Percentiles rank a stretch among this genome's conserved stretches.
These are phyloP conservation scores for Clarias platycephalus DNA, from an alignment of 2,797 vertebrate genomes.

Conservation along the genomic window DNA sequence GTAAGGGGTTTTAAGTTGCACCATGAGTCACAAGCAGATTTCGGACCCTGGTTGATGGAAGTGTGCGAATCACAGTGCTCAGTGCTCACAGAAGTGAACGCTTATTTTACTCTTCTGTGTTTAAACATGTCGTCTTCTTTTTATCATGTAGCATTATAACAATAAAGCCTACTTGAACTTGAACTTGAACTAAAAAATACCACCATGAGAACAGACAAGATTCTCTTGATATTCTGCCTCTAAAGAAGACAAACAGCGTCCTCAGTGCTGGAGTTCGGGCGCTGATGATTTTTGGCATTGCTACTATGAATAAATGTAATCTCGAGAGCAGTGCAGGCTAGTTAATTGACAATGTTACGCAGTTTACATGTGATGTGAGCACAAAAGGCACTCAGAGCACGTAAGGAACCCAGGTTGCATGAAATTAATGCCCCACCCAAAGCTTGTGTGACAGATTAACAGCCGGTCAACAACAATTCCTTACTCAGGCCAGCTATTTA, in stretches of 20 bases:
- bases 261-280: neutral
- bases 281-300: neutral
- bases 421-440: neutral
- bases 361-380: neutral
- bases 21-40: neutral
- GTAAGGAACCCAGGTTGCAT: no score
- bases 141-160: neutral
- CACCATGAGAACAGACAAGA: neutral
- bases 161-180: no score
- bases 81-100: neutral
- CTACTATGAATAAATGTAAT: neutral
- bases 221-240: neutral
- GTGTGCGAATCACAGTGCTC: neutral
- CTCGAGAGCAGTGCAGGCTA: neutral
- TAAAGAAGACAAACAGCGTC: neutral
- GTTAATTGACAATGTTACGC: neutral
- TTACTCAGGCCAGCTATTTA: conserved; percentile 60
- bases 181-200: neutral
- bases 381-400: neutral
- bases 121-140: neutral
- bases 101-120: neutral
- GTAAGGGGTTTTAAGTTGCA: neutral
- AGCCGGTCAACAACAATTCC: conserved; percentile 63
- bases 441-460: conserved; percentile 54
- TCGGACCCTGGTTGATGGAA: neutral